A percentile compares a stretch with the other conserved stretches of the same genome.
These are phyloP conservation scores for Perca fluviatilis DNA, from an alignment of 2,113 vertebrate species.

Conservation along the genomic window DNA sequence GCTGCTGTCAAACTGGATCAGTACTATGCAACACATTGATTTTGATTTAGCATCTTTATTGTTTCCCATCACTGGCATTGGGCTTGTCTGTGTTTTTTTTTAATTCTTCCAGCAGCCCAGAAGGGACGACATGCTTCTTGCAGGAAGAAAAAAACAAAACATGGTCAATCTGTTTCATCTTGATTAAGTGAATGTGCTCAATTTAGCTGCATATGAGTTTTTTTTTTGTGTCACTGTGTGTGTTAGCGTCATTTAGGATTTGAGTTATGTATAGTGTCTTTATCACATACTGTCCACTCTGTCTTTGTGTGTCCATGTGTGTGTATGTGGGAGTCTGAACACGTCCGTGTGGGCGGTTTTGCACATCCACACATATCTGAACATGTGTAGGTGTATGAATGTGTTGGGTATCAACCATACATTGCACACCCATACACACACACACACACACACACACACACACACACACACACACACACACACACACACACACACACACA, in stretches of 20 bases:
- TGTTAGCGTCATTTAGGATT: constrained; percentile 38
- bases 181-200: constrained; percentile 49
- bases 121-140: constrained; percentile 61
- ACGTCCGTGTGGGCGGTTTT: constrained; percentile 19
- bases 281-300: constrained; percentile 14
- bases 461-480: not conserved
- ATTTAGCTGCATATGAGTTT: constrained; percentile 26
- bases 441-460: constrained; percentile 6
- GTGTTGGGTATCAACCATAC: constrained; percentile 44
- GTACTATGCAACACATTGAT: constrained; percentile 34
- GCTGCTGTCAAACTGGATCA: constrained; percentile 42
- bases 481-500: constrained; percentile 6
- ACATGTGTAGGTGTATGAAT: constrained; percentile 65
- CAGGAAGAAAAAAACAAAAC: constrained; percentile 26
- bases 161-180: constrained; percentile 56
- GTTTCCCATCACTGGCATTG: constrained; percentile 20
- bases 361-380: constrained; percentile 53
- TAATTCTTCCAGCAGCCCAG: constrained; percentile 46
- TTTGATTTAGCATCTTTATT: constrained; percentile 53
- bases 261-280: constrained; percentile 30
- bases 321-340: constrained; percentile 5
- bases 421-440: too few species aligned
- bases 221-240: constrained; percentile 32
- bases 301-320: constrained; percentile 16
- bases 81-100: constrained; percentile 55